Evolutionary conservation across 2,888 invertebrate genomes (phyloP).

Genomic region (Entomobrya multifasciata): DNA sequence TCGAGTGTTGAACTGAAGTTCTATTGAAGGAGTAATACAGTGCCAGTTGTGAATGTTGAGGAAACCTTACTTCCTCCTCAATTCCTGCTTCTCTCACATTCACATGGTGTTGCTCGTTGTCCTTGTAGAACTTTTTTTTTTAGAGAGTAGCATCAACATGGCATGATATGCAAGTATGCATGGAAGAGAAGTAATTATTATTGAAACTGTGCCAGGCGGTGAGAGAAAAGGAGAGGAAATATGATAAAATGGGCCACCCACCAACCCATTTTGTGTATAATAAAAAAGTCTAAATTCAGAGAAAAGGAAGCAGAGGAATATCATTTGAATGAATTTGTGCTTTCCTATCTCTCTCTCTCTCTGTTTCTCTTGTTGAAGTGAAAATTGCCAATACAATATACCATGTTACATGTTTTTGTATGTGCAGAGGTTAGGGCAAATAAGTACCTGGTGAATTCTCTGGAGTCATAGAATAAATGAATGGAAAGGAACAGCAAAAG

Average conservation of each 20-base stretch:
- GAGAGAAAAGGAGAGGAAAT: not conserved
- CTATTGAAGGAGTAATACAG: too few species aligned
- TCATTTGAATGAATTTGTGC: slow-evolving; percentile 46
- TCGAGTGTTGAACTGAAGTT: too few species aligned
- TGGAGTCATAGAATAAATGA: too few species aligned
- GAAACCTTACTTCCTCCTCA: not conserved
- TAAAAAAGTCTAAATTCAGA: slow-evolving; percentile 19
- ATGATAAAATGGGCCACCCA: slow-evolving; percentile 41
- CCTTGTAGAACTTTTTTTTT: not conserved
- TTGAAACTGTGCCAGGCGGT: slow-evolving; percentile 53
- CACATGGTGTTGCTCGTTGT: not conserved
- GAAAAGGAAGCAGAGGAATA: slow-evolving; percentile 9
- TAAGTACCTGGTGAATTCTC: not conserved
- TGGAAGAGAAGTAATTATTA: slow-evolving; percentile 54
- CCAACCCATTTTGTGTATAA: slow-evolving; percentile 3
- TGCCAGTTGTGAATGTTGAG: not conserved
- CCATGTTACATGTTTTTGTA: too few species aligned
- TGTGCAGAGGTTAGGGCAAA: not conserved
- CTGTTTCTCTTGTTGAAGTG: too few species aligned
- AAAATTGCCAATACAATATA: too few species aligned
- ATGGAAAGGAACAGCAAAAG: slow-evolving; percentile 17
- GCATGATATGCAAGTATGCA: too few species aligned
- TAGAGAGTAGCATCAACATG: not conserved
- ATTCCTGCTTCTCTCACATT: not conserved
- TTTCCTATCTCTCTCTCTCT: slow-evolving; percentile 13